Percentiles rank a stretch among this genome's conserved stretches.
These are phyloP conservation scores for Digitonthophagus gazella DNA, from an alignment of 2,888 invertebrate species.

Conservation along the genomic window DNA sequence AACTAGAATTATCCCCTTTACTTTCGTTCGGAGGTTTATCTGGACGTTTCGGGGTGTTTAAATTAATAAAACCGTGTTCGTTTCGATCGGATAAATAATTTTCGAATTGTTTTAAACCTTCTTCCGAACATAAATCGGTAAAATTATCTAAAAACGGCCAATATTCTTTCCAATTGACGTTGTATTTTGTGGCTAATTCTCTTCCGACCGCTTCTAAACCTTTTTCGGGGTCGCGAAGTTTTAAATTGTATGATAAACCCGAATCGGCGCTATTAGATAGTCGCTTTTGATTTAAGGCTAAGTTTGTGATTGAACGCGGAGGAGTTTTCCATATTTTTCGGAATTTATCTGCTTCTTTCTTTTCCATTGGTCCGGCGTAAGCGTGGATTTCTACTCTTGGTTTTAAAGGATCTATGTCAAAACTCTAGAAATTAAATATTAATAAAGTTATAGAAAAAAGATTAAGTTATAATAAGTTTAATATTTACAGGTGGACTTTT, in stretches of 20 bases:
- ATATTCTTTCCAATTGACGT: slow-evolving; percentile 85
- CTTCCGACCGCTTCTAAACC: slow-evolving; percentile 86
- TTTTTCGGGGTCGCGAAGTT: slow-evolving; percentile 70
- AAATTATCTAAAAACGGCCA: slow-evolving; percentile 88
- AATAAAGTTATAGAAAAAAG: not conserved
- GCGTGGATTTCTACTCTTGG: slow-evolving; percentile 77
- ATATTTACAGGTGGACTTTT: slow-evolving; percentile 63
- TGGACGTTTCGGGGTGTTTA: not conserved
- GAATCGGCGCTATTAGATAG: slow-evolving; percentile 15
- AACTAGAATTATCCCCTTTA: slow-evolving; percentile 35
- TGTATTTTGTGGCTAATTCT: slow-evolving; percentile 67
- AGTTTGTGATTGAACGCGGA: slow-evolving; percentile 53
- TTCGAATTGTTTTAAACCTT: slow-evolving; percentile 76
- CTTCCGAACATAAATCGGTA: slow-evolving; percentile 69
- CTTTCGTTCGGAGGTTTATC: too few species aligned
- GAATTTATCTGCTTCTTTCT: slow-evolving; percentile 68
- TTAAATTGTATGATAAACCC: slow-evolving; percentile 34
- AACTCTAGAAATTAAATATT: slow-evolving; percentile 51
- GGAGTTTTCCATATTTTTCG: slow-evolving; percentile 82
- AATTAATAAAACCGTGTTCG: not conserved
- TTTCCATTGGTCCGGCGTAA: slow-evolving; percentile 89
- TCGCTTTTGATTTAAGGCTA: slow-evolving; percentile 17
- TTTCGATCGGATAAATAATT: slow-evolving; percentile 61
- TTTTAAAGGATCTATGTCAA: slow-evolving; percentile 64
- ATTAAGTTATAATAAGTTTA: not conserved